These are phyloP conservation scores for Mus spretus DNA, from an alignment of 2,797 vertebrate species.

Conservation along the genomic window DNA sequence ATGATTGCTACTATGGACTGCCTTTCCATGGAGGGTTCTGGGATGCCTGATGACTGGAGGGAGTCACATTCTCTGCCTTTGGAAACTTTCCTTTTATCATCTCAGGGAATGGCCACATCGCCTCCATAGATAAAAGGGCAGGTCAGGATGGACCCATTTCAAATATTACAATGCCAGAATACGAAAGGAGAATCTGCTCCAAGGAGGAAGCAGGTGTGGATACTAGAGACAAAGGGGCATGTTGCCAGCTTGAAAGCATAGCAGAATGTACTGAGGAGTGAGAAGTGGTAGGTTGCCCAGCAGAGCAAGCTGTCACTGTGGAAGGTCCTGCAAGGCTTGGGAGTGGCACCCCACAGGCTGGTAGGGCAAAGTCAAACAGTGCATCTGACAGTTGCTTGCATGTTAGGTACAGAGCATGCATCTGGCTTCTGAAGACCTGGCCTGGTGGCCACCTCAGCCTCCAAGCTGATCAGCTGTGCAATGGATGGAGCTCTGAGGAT, in stretches of 20 bases:
- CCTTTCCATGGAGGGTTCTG: background rate
- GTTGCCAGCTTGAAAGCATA: conserved; percentile 41
- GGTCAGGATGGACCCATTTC: background rate
- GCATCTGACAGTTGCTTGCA: fast-evolving
- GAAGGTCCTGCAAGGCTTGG: background rate
- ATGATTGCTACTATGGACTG: background rate
- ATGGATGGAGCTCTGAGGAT: background rate
- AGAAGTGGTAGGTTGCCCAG: background rate
- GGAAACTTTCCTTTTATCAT: conserved; percentile 1
- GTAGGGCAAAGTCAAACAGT: background rate
- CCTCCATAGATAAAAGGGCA: background rate
- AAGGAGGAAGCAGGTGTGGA: background rate
- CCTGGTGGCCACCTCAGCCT: no score
- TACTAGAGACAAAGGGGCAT: background rate
- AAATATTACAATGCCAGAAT: background rate
- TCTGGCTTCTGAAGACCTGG: conserved; percentile 7
- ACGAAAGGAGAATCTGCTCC: conserved; percentile 5
- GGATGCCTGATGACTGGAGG: no score
- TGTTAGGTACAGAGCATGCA: background rate
- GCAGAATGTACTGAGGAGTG: background rate
- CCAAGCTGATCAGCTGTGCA: background rate
- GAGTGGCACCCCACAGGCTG: background rate
- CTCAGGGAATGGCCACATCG: background rate
- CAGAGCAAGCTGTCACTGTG: conserved; percentile 28
- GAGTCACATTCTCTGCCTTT: background rate